Conservation (phyloP, 2,797 vertebrate genomes). For the Ispidina lecontei region DNA sequence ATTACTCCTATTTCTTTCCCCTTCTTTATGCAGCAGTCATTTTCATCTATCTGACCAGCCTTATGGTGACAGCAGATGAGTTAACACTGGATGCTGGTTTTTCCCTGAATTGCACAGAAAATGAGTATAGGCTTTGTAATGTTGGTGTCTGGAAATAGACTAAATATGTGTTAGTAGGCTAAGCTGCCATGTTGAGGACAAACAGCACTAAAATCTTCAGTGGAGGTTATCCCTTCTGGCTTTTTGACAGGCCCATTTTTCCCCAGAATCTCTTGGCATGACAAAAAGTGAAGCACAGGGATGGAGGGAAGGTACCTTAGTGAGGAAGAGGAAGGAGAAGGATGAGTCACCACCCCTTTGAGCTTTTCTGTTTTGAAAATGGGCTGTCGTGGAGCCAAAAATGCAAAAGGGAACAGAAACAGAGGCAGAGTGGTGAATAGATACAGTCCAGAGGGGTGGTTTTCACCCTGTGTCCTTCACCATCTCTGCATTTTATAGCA, state of each 20-base stretch:
- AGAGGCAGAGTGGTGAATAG: not conserved
- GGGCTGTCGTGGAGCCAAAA: not conserved
- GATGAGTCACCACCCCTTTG: not conserved
- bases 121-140: not conserved
- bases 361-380: not conserved
- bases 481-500: not conserved
- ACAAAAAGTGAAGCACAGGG: not conserved
- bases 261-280: not conserved
- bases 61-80: slow-evolving; percentile 4
- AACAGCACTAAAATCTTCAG: not conserved
- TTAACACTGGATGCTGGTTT: not conserved
- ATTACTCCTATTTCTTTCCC: not conserved
- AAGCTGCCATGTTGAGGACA: not conserved
- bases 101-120: not conserved
- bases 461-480: not conserved
- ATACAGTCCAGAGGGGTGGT: not conserved
- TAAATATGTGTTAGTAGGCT: slow-evolving; percentile 56
- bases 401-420: not conserved
- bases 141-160: slow-evolving; percentile 31
- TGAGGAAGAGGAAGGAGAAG: not conserved
- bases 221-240: not conserved
- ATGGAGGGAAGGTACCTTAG: not conserved
- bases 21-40: not conserved
- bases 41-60: not conserved
- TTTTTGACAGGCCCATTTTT: slow-evolving; percentile 26